Conservation (phyloP, 2,888 invertebrate genomes). For the Malthinus seriepunctatus region DNA sequence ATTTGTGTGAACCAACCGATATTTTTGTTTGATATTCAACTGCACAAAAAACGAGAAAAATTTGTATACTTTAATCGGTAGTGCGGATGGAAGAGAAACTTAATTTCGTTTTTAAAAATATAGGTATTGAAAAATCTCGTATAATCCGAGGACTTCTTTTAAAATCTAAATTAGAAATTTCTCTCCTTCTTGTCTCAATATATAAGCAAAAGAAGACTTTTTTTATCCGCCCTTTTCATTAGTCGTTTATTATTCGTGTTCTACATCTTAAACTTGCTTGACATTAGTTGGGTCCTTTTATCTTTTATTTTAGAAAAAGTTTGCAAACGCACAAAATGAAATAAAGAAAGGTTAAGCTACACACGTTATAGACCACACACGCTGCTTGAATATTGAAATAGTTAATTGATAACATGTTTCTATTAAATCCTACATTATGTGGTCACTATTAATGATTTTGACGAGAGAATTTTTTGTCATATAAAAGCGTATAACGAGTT, state of each 20-base stretch:
- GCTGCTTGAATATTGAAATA: slow-evolving; percentile 1
- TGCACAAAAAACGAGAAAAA: too few species aligned
- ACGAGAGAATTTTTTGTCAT: slow-evolving; percentile 12
- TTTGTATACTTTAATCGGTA: too few species aligned
- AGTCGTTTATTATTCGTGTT: slow-evolving; percentile 8
- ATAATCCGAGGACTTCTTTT: neutral
- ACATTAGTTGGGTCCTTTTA: neutral
- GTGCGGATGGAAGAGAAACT: neutral
- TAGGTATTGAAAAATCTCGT: neutral
- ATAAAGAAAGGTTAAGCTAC: neutral
- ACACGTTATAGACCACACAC: slow-evolving; percentile 1
- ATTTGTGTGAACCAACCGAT: too few species aligned
- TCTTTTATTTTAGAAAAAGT: neutral
- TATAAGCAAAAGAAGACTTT: slow-evolving; percentile 4
- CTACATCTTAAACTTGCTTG: slow-evolving; percentile 2
- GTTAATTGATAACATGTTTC: slow-evolving; percentile 6
- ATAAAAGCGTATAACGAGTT: slow-evolving; percentile 24
- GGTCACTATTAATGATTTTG: slow-evolving; percentile 14
- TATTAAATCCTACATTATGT: slow-evolving; percentile 10
- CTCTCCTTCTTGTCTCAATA: slow-evolving; percentile 4
- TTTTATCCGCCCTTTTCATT: slow-evolving; percentile 6
- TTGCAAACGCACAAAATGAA: neutral
- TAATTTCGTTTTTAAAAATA: neutral
- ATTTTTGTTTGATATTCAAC: too few species aligned
- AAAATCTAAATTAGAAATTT: slow-evolving; percentile 4